phyloP scores from a whole-genome alignment of 2,888 invertebrate genomes.

The Prenolepis imparis region DNA sequence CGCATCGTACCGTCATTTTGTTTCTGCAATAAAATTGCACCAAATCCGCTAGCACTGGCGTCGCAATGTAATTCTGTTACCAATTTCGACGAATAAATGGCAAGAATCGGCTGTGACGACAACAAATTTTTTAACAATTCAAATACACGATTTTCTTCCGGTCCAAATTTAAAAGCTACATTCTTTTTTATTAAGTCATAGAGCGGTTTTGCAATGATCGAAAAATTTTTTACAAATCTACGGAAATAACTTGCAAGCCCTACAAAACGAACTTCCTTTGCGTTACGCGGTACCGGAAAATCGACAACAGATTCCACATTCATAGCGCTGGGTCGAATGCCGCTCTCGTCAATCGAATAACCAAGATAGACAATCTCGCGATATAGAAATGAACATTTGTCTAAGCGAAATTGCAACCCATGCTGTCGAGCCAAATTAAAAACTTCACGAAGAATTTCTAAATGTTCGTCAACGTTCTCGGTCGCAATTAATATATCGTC shows the following conservation, averaged over 20 bases:
- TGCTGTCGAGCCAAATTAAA: background rate
- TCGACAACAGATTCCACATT: background rate
- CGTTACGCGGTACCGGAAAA: conserved; percentile 15
- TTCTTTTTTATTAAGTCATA: conserved; percentile 34
- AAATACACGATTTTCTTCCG: background rate
- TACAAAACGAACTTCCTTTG: conserved; percentile 29
- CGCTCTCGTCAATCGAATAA: background rate
- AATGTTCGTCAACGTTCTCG: background rate
- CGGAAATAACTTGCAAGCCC: conserved; percentile 17
- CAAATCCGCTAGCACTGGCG: conserved; percentile 66
- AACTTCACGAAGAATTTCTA: background rate
- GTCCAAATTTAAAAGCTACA: background rate
- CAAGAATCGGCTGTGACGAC: background rate
- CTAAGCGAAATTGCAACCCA: background rate
- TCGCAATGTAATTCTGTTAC: conserved; percentile 71
- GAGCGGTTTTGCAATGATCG: conserved; percentile 1
- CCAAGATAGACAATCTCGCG: conserved; percentile 36
- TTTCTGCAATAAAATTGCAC: conserved; percentile 69
- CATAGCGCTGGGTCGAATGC: background rate
- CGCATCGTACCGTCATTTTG: conserved; percentile 57
- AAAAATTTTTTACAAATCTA: conserved; percentile 9
- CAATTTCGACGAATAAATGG: conserved; percentile 61
- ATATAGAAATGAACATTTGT: conserved; percentile 5
- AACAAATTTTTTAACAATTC: background rate
- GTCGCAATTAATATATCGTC: background rate